Conservation (phyloP, 1,140 invertebrate species). For the Zaprionus tsacasi region DNA sequence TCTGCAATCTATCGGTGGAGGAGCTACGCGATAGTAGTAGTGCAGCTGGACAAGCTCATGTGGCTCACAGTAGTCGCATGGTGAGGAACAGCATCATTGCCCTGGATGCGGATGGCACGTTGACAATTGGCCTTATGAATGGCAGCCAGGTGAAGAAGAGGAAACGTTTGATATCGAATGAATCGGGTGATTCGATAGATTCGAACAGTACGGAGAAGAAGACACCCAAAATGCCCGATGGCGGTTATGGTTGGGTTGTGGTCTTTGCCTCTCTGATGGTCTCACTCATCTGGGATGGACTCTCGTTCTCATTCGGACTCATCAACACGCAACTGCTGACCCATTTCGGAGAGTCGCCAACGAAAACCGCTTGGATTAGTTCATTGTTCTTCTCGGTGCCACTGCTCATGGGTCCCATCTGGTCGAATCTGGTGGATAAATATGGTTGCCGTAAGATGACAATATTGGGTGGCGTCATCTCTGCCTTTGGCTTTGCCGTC, state of each 20-base stretch:
- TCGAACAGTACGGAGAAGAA: conserved; percentile 75
- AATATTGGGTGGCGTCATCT: conserved; percentile 91
- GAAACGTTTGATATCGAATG: conserved; percentile 79
- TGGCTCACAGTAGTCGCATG: conserved; percentile 47
- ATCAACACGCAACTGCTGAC: conserved; percentile 94
- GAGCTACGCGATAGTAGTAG: conserved; percentile 53
- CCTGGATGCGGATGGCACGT: conserved; percentile 48
- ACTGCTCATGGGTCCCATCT: conserved; percentile 89
- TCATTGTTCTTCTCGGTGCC: conserved; percentile 95
- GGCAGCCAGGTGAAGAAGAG: conserved; percentile 69
- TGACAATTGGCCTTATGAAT: conserved; percentile 50
- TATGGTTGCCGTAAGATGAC: conserved; percentile 94
- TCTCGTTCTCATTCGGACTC: conserved; percentile 96
- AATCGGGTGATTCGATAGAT: conserved; percentile 79
- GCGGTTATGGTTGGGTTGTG: conserved; percentile 92
- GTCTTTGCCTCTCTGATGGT: conserved; percentile 93
- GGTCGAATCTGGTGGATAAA: conserved; percentile 93
- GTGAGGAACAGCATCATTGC: conserved; percentile 68
- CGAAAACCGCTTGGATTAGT: conserved; percentile 94
- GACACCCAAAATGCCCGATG: conserved; percentile 80
- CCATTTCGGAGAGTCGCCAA: conserved; percentile 92
- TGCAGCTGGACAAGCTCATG: not conserved
- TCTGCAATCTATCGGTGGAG: conserved; percentile 77
- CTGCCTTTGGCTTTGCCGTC: conserved; percentile 91
- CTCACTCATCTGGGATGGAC: conserved; percentile 97